These are phyloP conservation scores for Acanthosoma haemorrhoidale DNA, from an alignment of 2,888 invertebrate species.

Conservation along the genomic window DNA sequence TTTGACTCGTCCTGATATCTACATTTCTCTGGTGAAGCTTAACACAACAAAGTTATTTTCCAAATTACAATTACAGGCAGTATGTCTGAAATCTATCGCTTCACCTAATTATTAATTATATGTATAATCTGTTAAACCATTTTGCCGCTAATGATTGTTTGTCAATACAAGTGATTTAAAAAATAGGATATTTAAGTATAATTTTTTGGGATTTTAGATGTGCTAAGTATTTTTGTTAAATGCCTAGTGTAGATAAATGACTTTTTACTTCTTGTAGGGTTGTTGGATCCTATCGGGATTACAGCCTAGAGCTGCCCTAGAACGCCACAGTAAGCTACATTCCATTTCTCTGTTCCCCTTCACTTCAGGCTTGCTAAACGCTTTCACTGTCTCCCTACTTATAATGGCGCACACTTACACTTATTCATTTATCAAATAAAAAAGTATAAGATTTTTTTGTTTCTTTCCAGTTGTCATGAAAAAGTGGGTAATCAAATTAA, in stretches of 20 bases:
- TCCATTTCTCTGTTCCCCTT: conserved; percentile 32
- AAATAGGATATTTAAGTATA: not conserved
- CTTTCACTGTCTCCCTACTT: conserved; percentile 28
- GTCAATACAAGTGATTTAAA: too few species aligned
- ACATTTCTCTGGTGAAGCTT: too few species aligned
- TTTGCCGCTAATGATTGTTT: too few species aligned
- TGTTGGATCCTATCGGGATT: conserved; percentile 44
- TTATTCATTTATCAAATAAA: not conserved
- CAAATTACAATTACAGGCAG: too few species aligned
- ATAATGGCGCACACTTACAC: not conserved
- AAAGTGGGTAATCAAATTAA: too few species aligned
- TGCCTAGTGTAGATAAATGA: conserved; percentile 13
- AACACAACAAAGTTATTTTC: too few species aligned
- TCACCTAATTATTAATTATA: too few species aligned
- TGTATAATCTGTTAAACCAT: too few species aligned
- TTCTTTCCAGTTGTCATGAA: too few species aligned
- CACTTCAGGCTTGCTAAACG: conserved; percentile 37
- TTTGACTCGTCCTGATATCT: too few species aligned
- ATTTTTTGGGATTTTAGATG: conserved; percentile 9
- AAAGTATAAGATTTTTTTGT: too few species aligned
- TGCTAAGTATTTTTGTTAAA: conserved; percentile 21
- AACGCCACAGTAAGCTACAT: conserved; percentile 40
- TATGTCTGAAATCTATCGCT: too few species aligned
- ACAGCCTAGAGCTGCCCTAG: conserved; percentile 43
- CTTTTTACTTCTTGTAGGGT: conserved; percentile 43